Evolutionary conservation across 2,113 vertebrate species (phyloP).

Genomic region (Solea solea): DNA sequence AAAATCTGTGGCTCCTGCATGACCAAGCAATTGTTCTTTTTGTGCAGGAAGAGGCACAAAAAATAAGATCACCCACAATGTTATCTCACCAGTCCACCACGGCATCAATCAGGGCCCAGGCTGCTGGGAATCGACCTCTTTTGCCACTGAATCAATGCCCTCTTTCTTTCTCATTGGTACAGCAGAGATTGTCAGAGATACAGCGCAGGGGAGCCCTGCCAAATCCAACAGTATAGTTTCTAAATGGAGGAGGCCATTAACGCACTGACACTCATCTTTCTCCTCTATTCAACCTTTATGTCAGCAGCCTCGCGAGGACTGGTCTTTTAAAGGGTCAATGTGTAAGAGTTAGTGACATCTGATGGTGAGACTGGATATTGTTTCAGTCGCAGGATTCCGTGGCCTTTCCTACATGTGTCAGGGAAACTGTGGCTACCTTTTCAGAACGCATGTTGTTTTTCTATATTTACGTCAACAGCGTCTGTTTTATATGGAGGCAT

Average conservation of each 20-base stretch:
- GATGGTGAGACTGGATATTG: too few species aligned
- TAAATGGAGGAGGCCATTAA: conserved; percentile 74
- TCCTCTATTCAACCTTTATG: conserved; percentile 39
- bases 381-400: too few species aligned
- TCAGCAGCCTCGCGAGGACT: conserved; percentile 38
- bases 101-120: conserved; percentile 78
- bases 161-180: conserved; percentile 70
- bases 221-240: conserved; percentile 58
- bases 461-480: too few species aligned
- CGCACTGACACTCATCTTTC: conserved; percentile 58
- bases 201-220: conserved; percentile 42
- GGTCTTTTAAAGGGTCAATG: conserved; percentile 2
- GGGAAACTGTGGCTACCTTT: background rate
- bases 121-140: conserved; percentile 75
- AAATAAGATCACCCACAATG: conserved; percentile 74
- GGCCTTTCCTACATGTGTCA: background rate
- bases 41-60: conserved; percentile 65
- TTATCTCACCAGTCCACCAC: conserved; percentile 79
- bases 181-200: conserved; percentile 78
- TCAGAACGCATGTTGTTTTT: too few species aligned
- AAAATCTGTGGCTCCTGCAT: conserved; percentile 58
- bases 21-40: conserved; percentile 67
- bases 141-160: conserved; percentile 78
- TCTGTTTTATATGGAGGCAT: too few species aligned
- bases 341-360: too few species aligned